Evolutionary conservation across 2,888 invertebrate genomes (phyloP).

Genomic region (Leuctra nigra): DNA sequence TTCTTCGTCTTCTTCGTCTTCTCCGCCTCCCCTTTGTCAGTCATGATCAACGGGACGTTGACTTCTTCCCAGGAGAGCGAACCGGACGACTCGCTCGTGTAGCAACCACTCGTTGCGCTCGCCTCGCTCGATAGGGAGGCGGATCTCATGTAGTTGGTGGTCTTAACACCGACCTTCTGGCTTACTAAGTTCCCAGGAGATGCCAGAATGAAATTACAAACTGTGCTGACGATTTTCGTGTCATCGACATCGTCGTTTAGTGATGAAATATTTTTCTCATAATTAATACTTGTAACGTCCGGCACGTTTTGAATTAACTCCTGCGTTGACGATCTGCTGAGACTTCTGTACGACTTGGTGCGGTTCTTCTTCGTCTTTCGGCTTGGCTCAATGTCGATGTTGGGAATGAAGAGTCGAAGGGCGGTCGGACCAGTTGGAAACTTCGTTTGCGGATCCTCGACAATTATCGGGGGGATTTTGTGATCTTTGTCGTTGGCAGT

Average conservation of each 20-base stretch:
- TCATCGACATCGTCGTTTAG: not conserved
- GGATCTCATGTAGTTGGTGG: conserved; percentile 26
- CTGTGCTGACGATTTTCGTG: not conserved
- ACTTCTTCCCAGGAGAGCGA: conserved; percentile 38
- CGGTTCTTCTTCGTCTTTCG: conserved; percentile 12
- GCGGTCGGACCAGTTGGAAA: conserved; percentile 45
- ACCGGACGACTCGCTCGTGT: conserved; percentile 36
- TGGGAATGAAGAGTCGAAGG: conserved; percentile 43
- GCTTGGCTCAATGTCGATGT: conserved; percentile 36
- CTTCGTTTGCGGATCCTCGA: conserved; percentile 32
- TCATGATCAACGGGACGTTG: not conserved
- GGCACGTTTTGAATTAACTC: not conserved
- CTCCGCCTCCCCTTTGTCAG: not conserved
- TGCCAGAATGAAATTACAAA: conserved; percentile 10
- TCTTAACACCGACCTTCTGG: not conserved
- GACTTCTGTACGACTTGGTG: conserved; percentile 3
- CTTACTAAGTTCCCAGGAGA: not conserved
- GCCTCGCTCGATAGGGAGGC: conserved; percentile 31
- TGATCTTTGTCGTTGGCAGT: conserved; percentile 30
- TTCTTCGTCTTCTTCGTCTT: conserved; percentile 22
- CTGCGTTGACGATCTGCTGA: not conserved
- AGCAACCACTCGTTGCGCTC: conserved; percentile 34
- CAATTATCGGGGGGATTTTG: conserved; percentile 21
- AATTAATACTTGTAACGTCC: not conserved
- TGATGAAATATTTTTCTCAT: not conserved